Evolutionary conservation across 2,113 vertebrate species (phyloP).

Genomic region (Nerophis ophidion): DNA sequence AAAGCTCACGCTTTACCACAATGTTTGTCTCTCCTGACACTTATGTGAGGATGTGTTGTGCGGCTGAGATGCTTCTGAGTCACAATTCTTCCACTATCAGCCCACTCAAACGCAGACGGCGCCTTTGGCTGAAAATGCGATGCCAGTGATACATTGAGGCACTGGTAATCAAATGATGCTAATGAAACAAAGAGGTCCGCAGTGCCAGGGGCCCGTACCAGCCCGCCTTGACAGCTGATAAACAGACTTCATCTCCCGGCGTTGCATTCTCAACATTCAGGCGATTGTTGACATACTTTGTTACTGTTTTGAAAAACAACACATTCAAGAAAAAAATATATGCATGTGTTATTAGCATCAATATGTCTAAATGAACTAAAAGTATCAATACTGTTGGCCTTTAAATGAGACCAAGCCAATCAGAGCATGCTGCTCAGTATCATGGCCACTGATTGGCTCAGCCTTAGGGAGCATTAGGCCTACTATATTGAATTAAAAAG

Average conservation of each 20-base stretch:
- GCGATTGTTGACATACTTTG: background rate
- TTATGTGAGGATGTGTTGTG: constrained; percentile 8
- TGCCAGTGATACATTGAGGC: constrained; percentile 26
- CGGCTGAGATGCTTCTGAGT: constrained; percentile 13
- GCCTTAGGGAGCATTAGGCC: too few relatives aligned
- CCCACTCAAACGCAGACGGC: constrained; percentile 30
- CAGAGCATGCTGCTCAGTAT: too few relatives aligned
- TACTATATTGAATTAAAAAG: too few relatives aligned
- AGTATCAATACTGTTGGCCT: too few relatives aligned
- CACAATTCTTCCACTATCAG: constrained; percentile 18
- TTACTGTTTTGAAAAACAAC: background rate
- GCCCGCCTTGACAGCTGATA: constrained; percentile 8
- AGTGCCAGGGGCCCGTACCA: background rate
- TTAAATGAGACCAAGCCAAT: too few relatives aligned
- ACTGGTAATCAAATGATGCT: constrained; percentile 36
- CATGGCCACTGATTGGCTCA: too few relatives aligned
- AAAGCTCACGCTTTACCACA: constrained; percentile 2
- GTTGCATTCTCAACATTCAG: constrained; percentile 1
- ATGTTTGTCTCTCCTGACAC: background rate
- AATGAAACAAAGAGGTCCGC: constrained; percentile 39
- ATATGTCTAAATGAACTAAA: too few relatives aligned
- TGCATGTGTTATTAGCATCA: too few relatives aligned
- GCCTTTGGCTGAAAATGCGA: constrained; percentile 24
- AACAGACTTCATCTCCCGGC: constrained; percentile 16
- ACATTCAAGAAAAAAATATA: too few relatives aligned